Base-by-base conservation (phyloP, 2,888 invertebrate genomes). In the Dryocosmus kuriphilus region DNA sequence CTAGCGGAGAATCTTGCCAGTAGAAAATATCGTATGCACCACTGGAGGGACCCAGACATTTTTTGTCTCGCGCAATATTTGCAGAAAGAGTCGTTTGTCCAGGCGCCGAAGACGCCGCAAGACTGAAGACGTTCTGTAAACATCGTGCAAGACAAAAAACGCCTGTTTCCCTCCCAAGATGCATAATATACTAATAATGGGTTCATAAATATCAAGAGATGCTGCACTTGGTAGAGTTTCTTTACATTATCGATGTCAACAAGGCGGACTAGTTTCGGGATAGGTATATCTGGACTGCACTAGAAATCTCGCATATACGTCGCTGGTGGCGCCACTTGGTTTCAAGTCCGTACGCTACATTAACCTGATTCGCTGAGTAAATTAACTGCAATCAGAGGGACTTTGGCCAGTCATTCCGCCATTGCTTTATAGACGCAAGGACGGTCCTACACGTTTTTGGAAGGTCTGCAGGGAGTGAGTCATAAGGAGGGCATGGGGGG, bases 291-390 rank as follows among this genome's bases (percentile, higher is more conserved):
- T 46, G 16, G 16, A 46, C 46, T 24, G 27, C 19, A 30, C 27
- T 22, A 30, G 32, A 14, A 32, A 71, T n/a, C 19, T 46, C 22
- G 27, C 27, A 71, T 71, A 71, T 71, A 71, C 30, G 30, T 46
- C 30, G 71, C n/a, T 51, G 30, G 80, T 80, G 79, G 80, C 80
- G 81, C 83, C 83, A 82, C 83, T 81, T 82, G 78, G 84, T 80
- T 55, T 82, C 84, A 83, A 81, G 84, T 85, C 85, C 85, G 87
- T 86, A 89, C 91, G 90, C 87, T 91, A 91, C 91, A 91, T 91
- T 91, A 91, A 91, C 89, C 88, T 90, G 91, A 90, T 91, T 90
- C 89, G 87, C 87, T 85, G 88, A 88, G 88, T 88, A 91, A 91
- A 91, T 91, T 91, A 91, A 89, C 91, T 90, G 89, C 90, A 90